Base-by-base conservation (phyloP, 2,113 vertebrate species). In the Peromyscus polionotus region DNA sequence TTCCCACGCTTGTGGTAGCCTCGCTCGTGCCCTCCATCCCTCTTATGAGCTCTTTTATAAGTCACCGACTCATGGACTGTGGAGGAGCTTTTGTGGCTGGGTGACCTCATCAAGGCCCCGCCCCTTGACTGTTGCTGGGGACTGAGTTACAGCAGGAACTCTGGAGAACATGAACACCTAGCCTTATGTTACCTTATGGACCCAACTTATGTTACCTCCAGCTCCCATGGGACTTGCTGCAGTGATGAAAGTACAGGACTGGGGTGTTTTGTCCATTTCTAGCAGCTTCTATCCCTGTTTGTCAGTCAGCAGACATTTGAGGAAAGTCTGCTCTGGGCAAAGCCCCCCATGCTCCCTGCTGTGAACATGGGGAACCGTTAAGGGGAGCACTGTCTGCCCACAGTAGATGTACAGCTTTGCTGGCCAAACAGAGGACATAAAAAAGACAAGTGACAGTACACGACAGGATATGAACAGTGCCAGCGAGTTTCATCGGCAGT, bases 391-490 rank as follows among this genome's bases (percentile, higher is more conserved):
- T 1, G 57, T 79, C 68, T 61, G 31, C 54, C 75, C 59, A 90
- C 17, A 28, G 9, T 26, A 54, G 76, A 93, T 83, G 85, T 90
- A 87, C 10, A 24, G 91, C 65, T 33, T 84, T 83, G 39, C 7
- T 88, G 83, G 45, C 54, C 77, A 95, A 95, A 95, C 26, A 90
- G 76, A 87, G 17, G 73, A 22, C 16, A 36, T 79, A 39, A 48
- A 93, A 91, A 86, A 85, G 84, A 93, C 16, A 75, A 92, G n/a
- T 79, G 48, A 89, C 1, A 7, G 31, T 42, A 48, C 17, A 76
- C 91, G 92, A 65, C 85, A 85, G 93, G 90, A 67, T 73, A 39
- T 42, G 75, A 51, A 33, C 94, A 73, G 61, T 13, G 54, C 94
- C 72, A 68, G 12, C 10, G 85, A 70, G 88, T 42, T 68, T 93